phyloP scores from a whole-genome alignment of 2,888 invertebrate species.

The Oxystoma pomonae region DNA sequence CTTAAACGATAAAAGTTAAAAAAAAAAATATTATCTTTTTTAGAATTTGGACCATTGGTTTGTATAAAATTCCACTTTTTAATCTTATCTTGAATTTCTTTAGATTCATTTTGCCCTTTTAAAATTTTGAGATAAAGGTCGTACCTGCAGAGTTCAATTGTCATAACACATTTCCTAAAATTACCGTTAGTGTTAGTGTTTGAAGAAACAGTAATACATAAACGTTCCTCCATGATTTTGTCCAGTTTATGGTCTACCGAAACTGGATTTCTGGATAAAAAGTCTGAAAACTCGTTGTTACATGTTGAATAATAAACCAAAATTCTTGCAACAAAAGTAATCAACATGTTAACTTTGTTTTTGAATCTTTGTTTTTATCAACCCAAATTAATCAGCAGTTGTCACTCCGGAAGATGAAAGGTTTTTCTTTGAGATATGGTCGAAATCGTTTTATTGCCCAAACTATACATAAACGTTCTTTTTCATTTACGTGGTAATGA shows the following conservation, averaged over 20 bases:
- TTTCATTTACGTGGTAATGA: slow-evolving; percentile 7
- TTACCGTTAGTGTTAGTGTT: no score
- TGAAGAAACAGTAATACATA: neutral
- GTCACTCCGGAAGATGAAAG: no score
- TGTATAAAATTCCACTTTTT: neutral
- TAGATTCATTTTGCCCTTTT: neutral
- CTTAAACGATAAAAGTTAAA: neutral
- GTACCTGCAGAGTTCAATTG: no score
- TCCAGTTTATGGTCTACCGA: neutral
- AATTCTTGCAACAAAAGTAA: no score
- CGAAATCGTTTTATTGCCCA: slow-evolving; percentile 6
- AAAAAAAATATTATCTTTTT: neutral
- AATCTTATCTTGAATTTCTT: neutral
- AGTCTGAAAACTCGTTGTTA: slow-evolving; percentile 22
- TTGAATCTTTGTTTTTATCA: no score
- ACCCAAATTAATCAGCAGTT: no score
- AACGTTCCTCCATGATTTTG: neutral
- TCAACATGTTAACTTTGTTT: no score
- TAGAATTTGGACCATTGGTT: neutral
- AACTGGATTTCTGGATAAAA: slow-evolving; percentile 9
- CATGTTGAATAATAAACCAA: no score
- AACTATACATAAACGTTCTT: slow-evolving; percentile 7
- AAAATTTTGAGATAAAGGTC: neutral
- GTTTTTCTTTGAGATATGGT: no score
- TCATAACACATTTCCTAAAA: no score